Base-by-base conservation (phyloP, 2,888 invertebrate genomes). In the Agriopis aurantiaria region DNA sequence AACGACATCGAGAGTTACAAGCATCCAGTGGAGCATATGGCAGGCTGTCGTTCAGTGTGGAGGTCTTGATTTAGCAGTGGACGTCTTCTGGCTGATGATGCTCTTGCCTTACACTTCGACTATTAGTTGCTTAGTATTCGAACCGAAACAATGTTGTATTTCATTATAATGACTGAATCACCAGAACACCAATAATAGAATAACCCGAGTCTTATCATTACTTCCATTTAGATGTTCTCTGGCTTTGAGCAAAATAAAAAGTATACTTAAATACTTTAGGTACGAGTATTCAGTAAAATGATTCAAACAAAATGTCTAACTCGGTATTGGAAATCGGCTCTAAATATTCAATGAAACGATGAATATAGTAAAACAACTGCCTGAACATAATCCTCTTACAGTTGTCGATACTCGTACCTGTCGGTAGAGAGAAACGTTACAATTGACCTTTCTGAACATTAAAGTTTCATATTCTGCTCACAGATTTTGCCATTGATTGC, bases 351-450 rank as follows among this genome's bases (percentile, higher is more conserved):
- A 61, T 49, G 68, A 64, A 68, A 45, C 23, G n/a, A 17, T 51
- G 56, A 59, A 45, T 23, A 59, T 57, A 64, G 60, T 58, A 64
- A 61, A 67, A 69, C 69, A 69, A 67, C 72, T 67, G 57, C 49
- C 53, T 65, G 60, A 17, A 48, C 45, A 53, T 73, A 73, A 73
- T 70, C 73, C 73, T 70, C 68, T 70, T 70, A 73, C 62, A 53
- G 65, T 72, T 66, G 41, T 65, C 67, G 68, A 73, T 73, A 68
- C 61, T 71, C 46, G 58, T 59, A 61, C 62, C 58, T 49, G 51
- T 23, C 14, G 48, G 41, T 45, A 53, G 52, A 57, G 46, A 57
- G 33, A 63, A 65, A 62, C 52, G 65, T 61, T 45, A 68, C 55
- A 17, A 55, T 71, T 68, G 65, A 65, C 65, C 62, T 65, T 71